A percentile compares a stretch with the other conserved stretches of the same genome.
phyloP scores from a whole-genome alignment of 2,888 invertebrate genomes.

The Crematogaster levior region DNA sequence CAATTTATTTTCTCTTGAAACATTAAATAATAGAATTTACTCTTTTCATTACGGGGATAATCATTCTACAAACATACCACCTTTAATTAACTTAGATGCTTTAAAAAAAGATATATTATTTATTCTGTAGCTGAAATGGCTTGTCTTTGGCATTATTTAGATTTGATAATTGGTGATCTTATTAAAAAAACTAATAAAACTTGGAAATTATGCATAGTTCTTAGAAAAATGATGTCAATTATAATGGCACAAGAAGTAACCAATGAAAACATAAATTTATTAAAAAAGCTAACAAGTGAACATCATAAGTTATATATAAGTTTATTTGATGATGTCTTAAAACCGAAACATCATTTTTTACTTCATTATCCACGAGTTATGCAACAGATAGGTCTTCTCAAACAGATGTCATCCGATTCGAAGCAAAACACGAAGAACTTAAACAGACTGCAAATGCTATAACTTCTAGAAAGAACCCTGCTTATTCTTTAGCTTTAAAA shows the following conservation, averaged over 20 bases:
- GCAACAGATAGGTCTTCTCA: neutral
- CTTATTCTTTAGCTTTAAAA: conserved; percentile 31
- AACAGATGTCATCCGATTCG: conserved; percentile 23
- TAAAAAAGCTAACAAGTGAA: conserved; percentile 23
- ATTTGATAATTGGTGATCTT: conserved; percentile 63
- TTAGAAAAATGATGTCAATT: conserved; percentile 57
- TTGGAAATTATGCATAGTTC: conserved; percentile 53
- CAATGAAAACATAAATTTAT: conserved; percentile 15
- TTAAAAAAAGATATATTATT: conserved; percentile 25
- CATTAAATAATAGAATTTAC: conserved; percentile 23
- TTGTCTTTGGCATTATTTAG: conserved; percentile 57
- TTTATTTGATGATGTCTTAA: conserved; percentile 42
- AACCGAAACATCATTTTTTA: conserved; percentile 44
- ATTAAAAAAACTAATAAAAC: conserved; percentile 53
- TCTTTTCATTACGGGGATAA: conserved; percentile 11
- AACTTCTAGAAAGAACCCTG: conserved; percentile 23
- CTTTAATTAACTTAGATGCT: neutral
- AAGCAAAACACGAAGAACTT: conserved; percentile 33
- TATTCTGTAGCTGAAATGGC: conserved; percentile 63
- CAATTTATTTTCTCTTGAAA: conserved; percentile 4
- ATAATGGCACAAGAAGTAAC: conserved; percentile 26
- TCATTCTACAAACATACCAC: conserved; percentile 1
- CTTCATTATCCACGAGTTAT: conserved; percentile 29
- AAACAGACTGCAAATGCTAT: conserved; percentile 28
- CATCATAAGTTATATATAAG: conserved; percentile 50